Evolutionary conservation across 1,140 invertebrate species (phyloP).

Genomic region (Apis dorsata): DNA sequence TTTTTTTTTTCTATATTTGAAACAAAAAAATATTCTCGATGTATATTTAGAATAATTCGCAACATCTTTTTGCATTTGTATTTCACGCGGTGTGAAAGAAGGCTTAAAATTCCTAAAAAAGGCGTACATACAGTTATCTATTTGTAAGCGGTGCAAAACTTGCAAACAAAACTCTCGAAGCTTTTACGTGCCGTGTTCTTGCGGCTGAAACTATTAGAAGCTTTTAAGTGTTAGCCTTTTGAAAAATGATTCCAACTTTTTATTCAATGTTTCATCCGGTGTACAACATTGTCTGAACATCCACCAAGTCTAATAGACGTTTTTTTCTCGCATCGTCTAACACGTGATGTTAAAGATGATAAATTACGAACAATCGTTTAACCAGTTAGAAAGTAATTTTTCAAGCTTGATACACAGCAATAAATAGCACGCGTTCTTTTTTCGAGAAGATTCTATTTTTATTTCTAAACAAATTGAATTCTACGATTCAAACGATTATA

Average conservation of each 20-base stretch:
- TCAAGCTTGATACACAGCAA: too few relatives aligned
- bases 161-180: neutral
- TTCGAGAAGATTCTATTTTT: too few relatives aligned
- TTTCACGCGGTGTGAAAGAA: neutral
- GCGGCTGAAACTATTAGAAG: neutral
- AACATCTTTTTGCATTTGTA: too few relatives aligned
- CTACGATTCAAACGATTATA: too few relatives aligned
- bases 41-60: too few relatives aligned
- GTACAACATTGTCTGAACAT: neutral
- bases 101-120: neutral
- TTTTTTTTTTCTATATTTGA: too few relatives aligned
- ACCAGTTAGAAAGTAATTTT: neutral
- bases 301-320: neutral
- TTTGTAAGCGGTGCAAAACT: neutral
- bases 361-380: neutral
- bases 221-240: constrained; percentile 7
- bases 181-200: neutral
- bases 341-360: neutral
- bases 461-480: too few relatives aligned
- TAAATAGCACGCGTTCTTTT: too few relatives aligned
- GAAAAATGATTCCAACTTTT: constrained; percentile 11
- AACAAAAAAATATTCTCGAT: too few relatives aligned
- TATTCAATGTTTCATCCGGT: neutral
- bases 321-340: neutral
- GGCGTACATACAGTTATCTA: neutral